Evolutionary conservation across 2,113 vertebrate species (phyloP).

Genomic region (Pardalotus punctatus): DNA sequence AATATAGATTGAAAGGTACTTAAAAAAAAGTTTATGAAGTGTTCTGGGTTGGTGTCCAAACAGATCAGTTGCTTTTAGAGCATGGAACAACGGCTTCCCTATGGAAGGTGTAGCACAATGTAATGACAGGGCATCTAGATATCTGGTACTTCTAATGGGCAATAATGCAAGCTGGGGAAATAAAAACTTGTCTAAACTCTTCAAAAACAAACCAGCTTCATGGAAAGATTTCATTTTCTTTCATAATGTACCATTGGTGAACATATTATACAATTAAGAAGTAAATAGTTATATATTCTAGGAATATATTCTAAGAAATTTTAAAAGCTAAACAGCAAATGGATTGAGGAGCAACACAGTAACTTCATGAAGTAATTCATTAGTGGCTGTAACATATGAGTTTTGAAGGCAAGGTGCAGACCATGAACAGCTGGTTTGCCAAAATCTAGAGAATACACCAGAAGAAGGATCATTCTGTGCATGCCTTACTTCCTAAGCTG

Average conservation of each 20-base stretch:
- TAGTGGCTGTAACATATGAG: neutral
- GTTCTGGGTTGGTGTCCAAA: neutral
- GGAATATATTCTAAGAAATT: neutral
- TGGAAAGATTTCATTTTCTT: neutral
- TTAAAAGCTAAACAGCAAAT: neutral
- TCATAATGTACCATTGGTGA: neutral
- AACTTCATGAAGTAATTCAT: neutral
- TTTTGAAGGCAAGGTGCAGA: neutral
- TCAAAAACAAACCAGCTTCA: neutral
- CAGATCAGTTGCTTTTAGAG: neutral
- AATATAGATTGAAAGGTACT: neutral
- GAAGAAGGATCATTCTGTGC: neutral
- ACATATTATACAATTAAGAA: neutral
- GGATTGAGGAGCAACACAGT: neutral
- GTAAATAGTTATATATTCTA: neutral
- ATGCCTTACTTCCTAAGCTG: neutral
- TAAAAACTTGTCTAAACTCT: neutral
- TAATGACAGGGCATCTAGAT: neutral
- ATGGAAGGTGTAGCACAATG: neutral
- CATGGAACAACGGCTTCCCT: accelerated
- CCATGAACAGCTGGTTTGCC: neutral
- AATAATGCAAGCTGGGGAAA: neutral
- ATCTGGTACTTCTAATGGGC: neutral
- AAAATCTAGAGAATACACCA: neutral
- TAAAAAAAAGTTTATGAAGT: neutral